These are phyloP conservation scores for Tangara arthus DNA, from an alignment of 2,797 vertebrate species.

Conservation along the genomic window DNA sequence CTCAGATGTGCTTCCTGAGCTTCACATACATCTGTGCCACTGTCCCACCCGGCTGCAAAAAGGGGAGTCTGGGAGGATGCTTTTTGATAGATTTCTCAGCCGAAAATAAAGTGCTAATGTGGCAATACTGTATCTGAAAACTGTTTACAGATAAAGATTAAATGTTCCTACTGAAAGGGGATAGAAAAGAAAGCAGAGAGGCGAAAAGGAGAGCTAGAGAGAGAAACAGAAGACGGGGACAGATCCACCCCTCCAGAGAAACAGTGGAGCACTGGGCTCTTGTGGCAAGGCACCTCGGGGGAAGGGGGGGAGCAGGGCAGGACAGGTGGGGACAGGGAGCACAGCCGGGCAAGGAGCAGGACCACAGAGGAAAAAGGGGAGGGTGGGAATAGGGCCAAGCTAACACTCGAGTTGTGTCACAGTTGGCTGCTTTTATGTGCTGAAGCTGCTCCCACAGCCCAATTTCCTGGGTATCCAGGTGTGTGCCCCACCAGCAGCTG, in stretches of 20 bases:
- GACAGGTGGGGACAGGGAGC: neutral
- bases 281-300: fast-evolving
- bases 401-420: fast-evolving
- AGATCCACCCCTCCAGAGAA: neutral
- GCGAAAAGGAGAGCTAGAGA: neutral
- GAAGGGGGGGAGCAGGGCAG: no score
- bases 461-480: neutral
- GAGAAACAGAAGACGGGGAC: neutral
- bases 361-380: fast-evolving
- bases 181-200: neutral
- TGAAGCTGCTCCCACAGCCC: neutral
- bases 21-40: fast-evolving
- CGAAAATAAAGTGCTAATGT: fast-evolving
- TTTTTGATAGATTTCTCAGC: neutral
- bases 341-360: neutral
- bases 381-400: fast-evolving
- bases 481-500: neutral
- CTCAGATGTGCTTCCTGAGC: neutral
- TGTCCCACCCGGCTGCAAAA: fast-evolving
- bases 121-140: neutral
- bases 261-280: fast-evolving
- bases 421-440: neutral
- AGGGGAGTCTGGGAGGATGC: fast-evolving
- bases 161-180: fast-evolving
- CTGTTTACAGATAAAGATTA: neutral